Evolutionary conservation across 2,113 vertebrate species (phyloP), one percentile per base, ranked within the genome.

Genomic region (Athene cunicularia): DNA sequence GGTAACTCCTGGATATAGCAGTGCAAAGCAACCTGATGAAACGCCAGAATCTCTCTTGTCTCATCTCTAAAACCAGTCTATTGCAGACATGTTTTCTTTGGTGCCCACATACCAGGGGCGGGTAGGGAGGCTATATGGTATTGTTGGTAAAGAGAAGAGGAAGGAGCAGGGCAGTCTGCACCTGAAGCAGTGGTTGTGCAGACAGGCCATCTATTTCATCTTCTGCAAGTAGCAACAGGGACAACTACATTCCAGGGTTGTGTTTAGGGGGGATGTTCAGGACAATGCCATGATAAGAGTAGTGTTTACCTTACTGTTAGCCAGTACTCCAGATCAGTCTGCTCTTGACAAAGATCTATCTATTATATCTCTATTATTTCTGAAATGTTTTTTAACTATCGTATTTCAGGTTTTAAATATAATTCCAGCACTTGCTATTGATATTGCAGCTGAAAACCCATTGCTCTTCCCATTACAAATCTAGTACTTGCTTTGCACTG

Each of bases 81-180:
- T 49, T 56, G 60, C n/a, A 64, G 55, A 50, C 62, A 28, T 39
- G 41, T 68, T 88, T 49, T 60, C 37, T 49, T 45, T 39, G 41
- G 19, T 90, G 75, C 32, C 37, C 16, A 2, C 0, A 0, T 49
- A 37, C 33, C 23, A 26, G 13, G 49, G 28, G 9, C 47, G 35
- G 56, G 17, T 50, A 43, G 49, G 43, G 87, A 52, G 20, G 5
- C 9, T 62, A 2, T 81, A 9, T 47, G 45, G 45, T 47, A 47
- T n/a, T 73, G 6, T 30, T 80, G 28, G 41, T 67, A 22, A 37
- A 53, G 56, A 26, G 30, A 77, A 26, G 62, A 56, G 28, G 59
- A 77, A 16, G 45, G 8, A 4, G 9, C 72, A 74, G 27, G 39
- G 43, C 73, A 71, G 21, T 37, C 68, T 71, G 30, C 17, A 47